A percentile compares a stretch with the other conserved stretches of the same genome.
Evolutionary conservation across 2,888 invertebrate species (phyloP).

Genomic region (Agrilus biguttatus): DNA sequence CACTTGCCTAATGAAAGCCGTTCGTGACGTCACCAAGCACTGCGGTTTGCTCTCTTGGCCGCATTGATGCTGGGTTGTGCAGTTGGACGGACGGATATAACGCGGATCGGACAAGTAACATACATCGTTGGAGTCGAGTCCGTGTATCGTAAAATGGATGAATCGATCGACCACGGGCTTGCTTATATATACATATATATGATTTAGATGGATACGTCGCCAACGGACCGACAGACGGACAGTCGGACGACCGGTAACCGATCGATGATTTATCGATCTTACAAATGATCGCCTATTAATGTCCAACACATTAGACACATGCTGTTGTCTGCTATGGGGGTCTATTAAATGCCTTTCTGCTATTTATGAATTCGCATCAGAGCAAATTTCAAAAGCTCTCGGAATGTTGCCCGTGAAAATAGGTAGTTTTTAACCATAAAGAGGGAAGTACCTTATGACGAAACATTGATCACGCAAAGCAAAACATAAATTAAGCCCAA

Average conservation of each 20-base stretch:
- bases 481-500: too few species aligned
- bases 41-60: neutral
- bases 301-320: slow-evolving; percentile 9
- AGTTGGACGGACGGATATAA: too few species aligned
- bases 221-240: slow-evolving; percentile 3
- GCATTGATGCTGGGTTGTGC: slow-evolving; percentile 1
- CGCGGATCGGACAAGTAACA: slow-evolving; percentile 1
- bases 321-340: neutral
- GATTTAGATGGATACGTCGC: slow-evolving; percentile 5
- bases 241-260: slow-evolving; percentile 18
- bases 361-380: too few species aligned
- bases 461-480: too few species aligned
- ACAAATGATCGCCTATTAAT: slow-evolving; percentile 20
- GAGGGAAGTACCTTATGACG: too few species aligned
- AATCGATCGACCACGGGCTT: neutral
- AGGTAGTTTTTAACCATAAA: too few species aligned
- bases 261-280: slow-evolving; percentile 29
- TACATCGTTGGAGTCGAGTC: too few species aligned
- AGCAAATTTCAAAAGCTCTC: too few species aligned
- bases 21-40: slow-evolving; percentile 20
- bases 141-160: too few species aligned
- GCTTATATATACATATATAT: slow-evolving; percentile 3
- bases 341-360: too few species aligned
- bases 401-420: too few species aligned
- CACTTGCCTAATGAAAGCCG: slow-evolving; percentile 35